A percentile compares a stretch with the other conserved stretches of the same genome.
phyloP scores from a whole-genome alignment of 2,888 invertebrate species.

The Harpalus rubripes region DNA sequence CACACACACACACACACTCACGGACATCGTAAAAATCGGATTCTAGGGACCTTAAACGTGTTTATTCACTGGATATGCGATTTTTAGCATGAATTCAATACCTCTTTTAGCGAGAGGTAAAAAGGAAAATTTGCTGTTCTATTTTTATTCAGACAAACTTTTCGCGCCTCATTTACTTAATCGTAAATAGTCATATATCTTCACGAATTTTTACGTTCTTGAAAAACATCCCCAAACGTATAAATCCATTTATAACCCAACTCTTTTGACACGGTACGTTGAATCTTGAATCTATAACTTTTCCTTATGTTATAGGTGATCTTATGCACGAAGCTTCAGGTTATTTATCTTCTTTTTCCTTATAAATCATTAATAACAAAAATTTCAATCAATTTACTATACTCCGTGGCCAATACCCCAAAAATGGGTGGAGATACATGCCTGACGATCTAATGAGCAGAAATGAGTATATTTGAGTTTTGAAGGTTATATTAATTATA shows the following conservation, averaged over 20 bases:
- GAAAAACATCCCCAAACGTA: constrained; percentile 20
- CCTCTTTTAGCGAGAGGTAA: no score
- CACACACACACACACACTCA: no score
- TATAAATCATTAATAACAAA: not conserved
- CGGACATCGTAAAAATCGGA: no score
- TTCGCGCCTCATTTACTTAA: constrained; percentile 27
- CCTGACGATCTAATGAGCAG: no score
- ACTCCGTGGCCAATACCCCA: no score
- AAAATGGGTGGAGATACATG: no score
- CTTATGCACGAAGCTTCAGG: not conserved
- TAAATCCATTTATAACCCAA: constrained; percentile 37
- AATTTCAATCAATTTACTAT: no score
- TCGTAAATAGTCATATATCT: constrained; percentile 31
- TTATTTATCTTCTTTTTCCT: not conserved
- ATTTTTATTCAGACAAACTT: constrained; percentile 19
- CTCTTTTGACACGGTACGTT: constrained; percentile 25
- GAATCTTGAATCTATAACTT: not conserved
- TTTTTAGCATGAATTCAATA: no score
- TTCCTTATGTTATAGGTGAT: constrained; percentile 7
- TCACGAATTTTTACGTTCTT: constrained; percentile 29
- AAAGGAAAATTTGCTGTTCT: not conserved
- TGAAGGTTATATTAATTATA: no score
- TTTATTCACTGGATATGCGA: no score
- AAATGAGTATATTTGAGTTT: no score
- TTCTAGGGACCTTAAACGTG: no score